A percentile compares a stretch with the other conserved stretches of the same genome.
Evolutionary conservation across 2,797 vertebrate genomes (phyloP).

Genomic region (Chrosomus eos): DNA sequence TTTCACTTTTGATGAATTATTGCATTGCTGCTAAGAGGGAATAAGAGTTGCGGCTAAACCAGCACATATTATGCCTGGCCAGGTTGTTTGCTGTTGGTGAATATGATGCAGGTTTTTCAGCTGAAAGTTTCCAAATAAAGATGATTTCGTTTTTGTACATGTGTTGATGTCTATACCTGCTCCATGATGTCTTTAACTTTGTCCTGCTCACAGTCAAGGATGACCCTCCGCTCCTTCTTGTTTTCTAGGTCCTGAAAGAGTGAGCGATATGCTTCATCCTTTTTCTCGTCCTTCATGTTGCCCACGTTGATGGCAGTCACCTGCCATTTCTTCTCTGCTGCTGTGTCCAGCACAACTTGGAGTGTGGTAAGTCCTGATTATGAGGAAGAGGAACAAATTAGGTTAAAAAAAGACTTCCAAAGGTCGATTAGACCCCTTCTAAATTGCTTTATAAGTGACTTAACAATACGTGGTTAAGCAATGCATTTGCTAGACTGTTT

Average conservation of each 20-base stretch:
- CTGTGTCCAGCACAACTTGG: conserved; percentile 96
- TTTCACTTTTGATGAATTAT: background rate
- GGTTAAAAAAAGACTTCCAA: background rate
- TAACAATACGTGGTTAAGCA: background rate
- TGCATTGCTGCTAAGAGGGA: background rate
- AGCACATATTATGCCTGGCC: background rate
- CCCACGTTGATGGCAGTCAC: conserved; percentile 99
- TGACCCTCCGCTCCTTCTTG: conserved; percentile 96
- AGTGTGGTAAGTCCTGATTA: conserved; percentile 90
- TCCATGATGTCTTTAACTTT: conserved; percentile 99
- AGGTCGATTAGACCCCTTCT: background rate
- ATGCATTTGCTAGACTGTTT: background rate
- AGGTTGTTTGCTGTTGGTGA: background rate
- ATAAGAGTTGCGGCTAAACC: background rate
- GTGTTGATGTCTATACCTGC: conserved; percentile 80
- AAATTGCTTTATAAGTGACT: background rate
- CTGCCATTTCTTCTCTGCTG: conserved; percentile 98
- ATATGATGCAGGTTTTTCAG: background rate
- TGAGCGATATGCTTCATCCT: conserved; percentile 96
- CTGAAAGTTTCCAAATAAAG: background rate
- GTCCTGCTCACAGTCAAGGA: conserved; percentile 97
- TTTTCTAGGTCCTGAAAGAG: conserved; percentile 97
- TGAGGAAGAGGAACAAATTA: conserved; percentile 16
- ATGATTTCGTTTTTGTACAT: background rate
- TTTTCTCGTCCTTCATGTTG: conserved; percentile 98